Conservation (phyloP, 2,797 vertebrate genomes). For the Centroberyx gerrardi region DNA sequence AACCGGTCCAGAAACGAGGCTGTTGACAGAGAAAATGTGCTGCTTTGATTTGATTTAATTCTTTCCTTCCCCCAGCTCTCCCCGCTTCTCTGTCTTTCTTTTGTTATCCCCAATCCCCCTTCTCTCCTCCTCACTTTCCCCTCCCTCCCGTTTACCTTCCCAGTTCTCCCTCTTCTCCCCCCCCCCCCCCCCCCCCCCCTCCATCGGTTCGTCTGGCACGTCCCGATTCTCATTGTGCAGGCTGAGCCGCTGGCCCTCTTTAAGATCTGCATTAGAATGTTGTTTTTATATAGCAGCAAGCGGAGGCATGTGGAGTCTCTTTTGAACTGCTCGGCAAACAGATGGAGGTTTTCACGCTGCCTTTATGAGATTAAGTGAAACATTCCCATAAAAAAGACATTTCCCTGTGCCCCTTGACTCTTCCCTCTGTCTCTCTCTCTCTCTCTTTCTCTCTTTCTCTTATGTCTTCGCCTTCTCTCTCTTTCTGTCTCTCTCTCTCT, state of each 20-base stretch:
- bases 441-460: slow-evolving; percentile 2
- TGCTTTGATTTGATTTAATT: slow-evolving; percentile 58
- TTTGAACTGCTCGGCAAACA: slow-evolving; percentile 83
- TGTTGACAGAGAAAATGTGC: slow-evolving; percentile 54
- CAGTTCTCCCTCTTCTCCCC: slow-evolving; percentile 25
- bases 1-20: slow-evolving; percentile 30
- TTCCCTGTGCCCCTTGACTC: slow-evolving; percentile 65
- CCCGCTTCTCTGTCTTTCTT: slow-evolving; percentile 30
- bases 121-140: slow-evolving; percentile 21
- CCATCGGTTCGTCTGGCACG: slow-evolving; percentile 64
- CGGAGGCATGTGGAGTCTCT: slow-evolving; percentile 83
- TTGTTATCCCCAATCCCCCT: slow-evolving; percentile 11
- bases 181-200: slow-evolving; percentile 54
- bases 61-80: background rate
- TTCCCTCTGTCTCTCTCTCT: slow-evolving; percentile 41
- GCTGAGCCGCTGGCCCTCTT: slow-evolving; percentile 75
- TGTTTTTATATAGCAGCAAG: slow-evolving; percentile 84
- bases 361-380: slow-evolving; percentile 87
- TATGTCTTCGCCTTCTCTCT: slow-evolving; percentile 24
- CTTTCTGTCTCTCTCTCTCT: slow-evolving; percentile 26
- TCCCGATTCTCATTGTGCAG: slow-evolving; percentile 77
- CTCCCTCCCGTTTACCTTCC: slow-evolving; percentile 44
- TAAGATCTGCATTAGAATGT: slow-evolving; percentile 82
- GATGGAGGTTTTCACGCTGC: slow-evolving; percentile 80
- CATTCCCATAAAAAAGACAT: slow-evolving; percentile 82